Percentiles rank a stretch among this genome's conserved stretches.
These are phyloP conservation scores for Rhamphomyia laevipes DNA, from an alignment of 2,888 invertebrate genomes.

Conservation along the genomic window DNA sequence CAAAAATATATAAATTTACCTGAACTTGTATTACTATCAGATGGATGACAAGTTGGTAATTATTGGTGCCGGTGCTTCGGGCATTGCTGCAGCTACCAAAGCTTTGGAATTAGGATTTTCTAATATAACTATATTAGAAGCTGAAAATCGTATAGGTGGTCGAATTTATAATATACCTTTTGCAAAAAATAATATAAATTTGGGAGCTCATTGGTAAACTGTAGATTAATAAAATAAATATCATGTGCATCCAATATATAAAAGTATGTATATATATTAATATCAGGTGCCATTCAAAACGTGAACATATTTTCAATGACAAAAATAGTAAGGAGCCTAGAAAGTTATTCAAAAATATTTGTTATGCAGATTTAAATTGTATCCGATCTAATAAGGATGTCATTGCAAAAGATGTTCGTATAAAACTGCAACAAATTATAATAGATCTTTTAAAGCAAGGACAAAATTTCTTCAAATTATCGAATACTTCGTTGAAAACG, in stretches of 20 bases:
- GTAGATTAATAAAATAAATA: not conserved
- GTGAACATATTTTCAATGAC: too few relatives aligned
- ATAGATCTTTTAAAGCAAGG: conserved; percentile 31
- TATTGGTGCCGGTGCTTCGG: conserved; percentile 36
- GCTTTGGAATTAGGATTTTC: conserved; percentile 34
- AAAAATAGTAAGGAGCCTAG: too few relatives aligned
- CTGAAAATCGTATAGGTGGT: conserved; percentile 51
- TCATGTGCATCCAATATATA: too few relatives aligned
- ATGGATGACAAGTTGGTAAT: conserved; percentile 24
- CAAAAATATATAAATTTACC: too few relatives aligned
- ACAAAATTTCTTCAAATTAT: conserved; percentile 27
- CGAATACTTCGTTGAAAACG: conserved; percentile 29
- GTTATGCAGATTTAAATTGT: conserved; percentile 26
- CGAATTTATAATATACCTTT: conserved; percentile 44
- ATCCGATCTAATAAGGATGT: conserved; percentile 33
- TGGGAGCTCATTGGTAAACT: conserved; percentile 63
- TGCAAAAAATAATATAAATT: conserved; percentile 48
- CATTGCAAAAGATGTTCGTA: conserved; percentile 19
- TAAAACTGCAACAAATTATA: conserved; percentile 26
- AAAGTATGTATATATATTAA: too few relatives aligned
- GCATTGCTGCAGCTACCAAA: conserved; percentile 34
- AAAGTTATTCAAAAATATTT: too few relatives aligned
- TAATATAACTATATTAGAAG: conserved; percentile 48
- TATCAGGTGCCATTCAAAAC: too few relatives aligned
- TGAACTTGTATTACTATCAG: too few relatives aligned